Conservation (phyloP, 2,113 vertebrate genomes). For the Pteruthius melanotis region DNA sequence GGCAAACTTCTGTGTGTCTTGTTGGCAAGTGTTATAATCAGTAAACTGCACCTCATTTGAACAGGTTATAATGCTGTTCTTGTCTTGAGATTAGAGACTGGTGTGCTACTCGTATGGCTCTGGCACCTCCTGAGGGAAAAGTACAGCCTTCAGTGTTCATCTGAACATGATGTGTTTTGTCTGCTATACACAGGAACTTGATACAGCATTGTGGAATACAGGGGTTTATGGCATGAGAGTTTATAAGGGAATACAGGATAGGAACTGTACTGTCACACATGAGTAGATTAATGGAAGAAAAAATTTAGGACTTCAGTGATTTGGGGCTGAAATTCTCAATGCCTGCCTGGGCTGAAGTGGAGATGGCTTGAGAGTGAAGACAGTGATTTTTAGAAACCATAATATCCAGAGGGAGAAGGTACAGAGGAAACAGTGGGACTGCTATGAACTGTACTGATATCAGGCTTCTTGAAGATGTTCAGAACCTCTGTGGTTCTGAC, state of each 20-base stretch:
- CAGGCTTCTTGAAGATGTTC: neutral
- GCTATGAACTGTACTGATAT: neutral
- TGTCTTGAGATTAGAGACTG: neutral
- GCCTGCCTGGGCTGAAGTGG: neutral
- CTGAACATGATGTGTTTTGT: neutral
- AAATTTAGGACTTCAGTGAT: neutral
- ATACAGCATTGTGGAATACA: neutral
- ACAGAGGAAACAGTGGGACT: neutral
- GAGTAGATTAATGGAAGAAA: neutral
- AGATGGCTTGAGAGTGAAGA: neutral
- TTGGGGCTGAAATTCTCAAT: neutral
- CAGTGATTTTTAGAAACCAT: neutral
- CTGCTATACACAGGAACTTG: neutral
- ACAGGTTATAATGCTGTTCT: neutral
- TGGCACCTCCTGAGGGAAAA: neutral
- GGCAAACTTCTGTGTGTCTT: neutral
- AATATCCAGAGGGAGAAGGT: neutral
- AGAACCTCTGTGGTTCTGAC: neutral
- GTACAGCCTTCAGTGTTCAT: neutral
- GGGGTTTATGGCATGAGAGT: neutral
- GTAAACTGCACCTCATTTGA: neutral
- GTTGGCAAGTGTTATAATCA: neutral
- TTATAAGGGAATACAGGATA: neutral
- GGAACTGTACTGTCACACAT: neutral
- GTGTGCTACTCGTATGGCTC: neutral